A percentile compares a stretch with the other conserved stretches of the same genome.
These are phyloP conservation scores for Drosophila histrio DNA, from an alignment of 2,888 invertebrate genomes.

Conservation along the genomic window DNA sequence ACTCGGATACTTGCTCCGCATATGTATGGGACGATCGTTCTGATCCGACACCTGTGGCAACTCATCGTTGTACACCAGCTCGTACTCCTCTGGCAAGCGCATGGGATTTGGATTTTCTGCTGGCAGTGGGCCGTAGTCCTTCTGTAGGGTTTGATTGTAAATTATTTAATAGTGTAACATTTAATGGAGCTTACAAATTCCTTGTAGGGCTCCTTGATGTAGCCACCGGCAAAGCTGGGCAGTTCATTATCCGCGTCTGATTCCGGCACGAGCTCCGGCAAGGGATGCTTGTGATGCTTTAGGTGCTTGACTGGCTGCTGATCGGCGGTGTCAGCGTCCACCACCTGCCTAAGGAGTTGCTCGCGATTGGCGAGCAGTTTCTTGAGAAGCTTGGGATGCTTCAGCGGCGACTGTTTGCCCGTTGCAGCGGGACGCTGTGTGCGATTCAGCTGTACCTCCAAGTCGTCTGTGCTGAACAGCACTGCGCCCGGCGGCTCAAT, in stretches of 20 bases:
- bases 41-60: constrained; percentile 62
- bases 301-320: constrained; percentile 42
- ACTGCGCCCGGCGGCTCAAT: constrained; percentile 89
- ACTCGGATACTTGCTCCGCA: constrained; percentile 82
- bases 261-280: constrained; percentile 72
- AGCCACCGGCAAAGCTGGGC: constrained; percentile 43
- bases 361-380: constrained; percentile 81
- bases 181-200: constrained; percentile 68
- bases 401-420: constrained; percentile 80
- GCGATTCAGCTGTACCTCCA: constrained; percentile 83
- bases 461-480: constrained; percentile 88
- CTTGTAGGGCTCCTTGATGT: constrained; percentile 49
- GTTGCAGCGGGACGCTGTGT: constrained; percentile 82
- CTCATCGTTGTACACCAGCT: constrained; percentile 82
- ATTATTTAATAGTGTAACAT: background rate
- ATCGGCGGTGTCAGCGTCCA: constrained; percentile 29
- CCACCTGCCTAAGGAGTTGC: constrained; percentile 72
- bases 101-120: constrained; percentile 56
- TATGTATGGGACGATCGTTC: constrained; percentile 81
- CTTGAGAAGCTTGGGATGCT: constrained; percentile 84
- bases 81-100: constrained; percentile 81
- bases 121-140: constrained; percentile 77
- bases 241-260: constrained; percentile 55
- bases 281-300: constrained; percentile 66
- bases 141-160: constrained; percentile 51